Conservation (phyloP, 2,888 invertebrate genomes). For the Didymodactylos carnosus region DNA sequence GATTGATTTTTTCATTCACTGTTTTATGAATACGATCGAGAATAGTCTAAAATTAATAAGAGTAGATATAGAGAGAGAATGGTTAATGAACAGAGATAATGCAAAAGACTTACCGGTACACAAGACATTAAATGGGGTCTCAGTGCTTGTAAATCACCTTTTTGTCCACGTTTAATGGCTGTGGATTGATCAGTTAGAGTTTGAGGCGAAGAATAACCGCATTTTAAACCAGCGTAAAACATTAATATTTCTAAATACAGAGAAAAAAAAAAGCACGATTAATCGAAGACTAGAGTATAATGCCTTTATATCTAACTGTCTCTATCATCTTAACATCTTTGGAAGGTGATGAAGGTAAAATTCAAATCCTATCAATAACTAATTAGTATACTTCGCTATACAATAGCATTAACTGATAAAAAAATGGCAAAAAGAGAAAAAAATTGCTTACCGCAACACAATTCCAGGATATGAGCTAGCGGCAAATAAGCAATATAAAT, state of each 20-base stretch:
- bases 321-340: too few relatives aligned
- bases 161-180: conserved; percentile 80
- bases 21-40: conserved; percentile 91
- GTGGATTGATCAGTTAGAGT: conserved; percentile 56
- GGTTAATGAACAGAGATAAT: background rate
- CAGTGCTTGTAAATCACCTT: conserved; percentile 74
- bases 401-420: too few relatives aligned
- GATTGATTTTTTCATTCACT: conserved; percentile 69
- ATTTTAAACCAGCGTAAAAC: conserved; percentile 61
- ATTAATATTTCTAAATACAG: conserved; percentile 44
- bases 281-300: too few relatives aligned
- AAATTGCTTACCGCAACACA: conserved; percentile 35
- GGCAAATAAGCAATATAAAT: conserved; percentile 83
- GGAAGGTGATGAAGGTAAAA: too few relatives aligned
- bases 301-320: too few relatives aligned
- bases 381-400: too few relatives aligned
- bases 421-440: too few relatives aligned
- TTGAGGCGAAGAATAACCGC: conserved; percentile 84
- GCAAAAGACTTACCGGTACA: conserved; percentile 52
- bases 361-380: too few relatives aligned
- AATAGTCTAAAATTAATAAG: too few relatives aligned
- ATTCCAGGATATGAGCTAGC: conserved; percentile 82
- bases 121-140: conserved; percentile 81
- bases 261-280: background rate
- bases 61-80: too few relatives aligned